Percentiles rank a stretch among this genome's conserved stretches.
phyloP scores from a whole-genome alignment of 2,888 invertebrate genomes.

The Drepanosiphum platanoidis region DNA sequence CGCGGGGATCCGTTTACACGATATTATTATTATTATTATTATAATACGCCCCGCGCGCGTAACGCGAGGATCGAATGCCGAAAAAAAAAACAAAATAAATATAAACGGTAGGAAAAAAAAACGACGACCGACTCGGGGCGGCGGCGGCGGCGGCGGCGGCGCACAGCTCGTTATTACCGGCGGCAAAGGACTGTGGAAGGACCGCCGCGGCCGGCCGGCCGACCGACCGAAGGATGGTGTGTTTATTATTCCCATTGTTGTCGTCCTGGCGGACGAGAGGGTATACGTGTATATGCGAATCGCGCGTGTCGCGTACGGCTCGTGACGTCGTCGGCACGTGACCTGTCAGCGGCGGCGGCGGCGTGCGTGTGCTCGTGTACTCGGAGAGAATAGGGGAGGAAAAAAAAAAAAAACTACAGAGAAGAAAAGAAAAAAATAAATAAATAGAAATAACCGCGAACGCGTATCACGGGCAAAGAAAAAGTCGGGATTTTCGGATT shows the following conservation, averaged over 20 bases:
- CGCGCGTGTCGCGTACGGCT: background rate
- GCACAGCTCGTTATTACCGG: slow-evolving; percentile 28
- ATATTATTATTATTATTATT: slow-evolving; percentile 5
- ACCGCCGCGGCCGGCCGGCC: background rate
- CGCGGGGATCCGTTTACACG: slow-evolving; percentile 50
- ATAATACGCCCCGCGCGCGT: background rate
- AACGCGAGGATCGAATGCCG: slow-evolving; percentile 7
- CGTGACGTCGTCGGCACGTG: slow-evolving; percentile 58
- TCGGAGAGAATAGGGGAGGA: background rate
- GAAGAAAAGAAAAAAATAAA: background rate
- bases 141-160: no score
- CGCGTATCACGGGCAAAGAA: background rate
- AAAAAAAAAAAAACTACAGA: background rate
- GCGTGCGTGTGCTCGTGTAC: background rate
- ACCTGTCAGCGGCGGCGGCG: slow-evolving; percentile 35
- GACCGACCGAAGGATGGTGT: slow-evolving; percentile 9
- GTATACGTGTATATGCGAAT: slow-evolving; percentile 1
- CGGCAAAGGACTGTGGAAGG: background rate
- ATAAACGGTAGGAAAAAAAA: background rate
- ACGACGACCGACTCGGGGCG: background rate
- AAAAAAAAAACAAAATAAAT: background rate
- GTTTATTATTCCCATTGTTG: slow-evolving; percentile 60
- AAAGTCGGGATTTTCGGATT: slow-evolving; percentile 56
- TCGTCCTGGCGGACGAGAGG: slow-evolving; percentile 27
- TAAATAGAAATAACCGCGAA: background rate